Evolutionary conservation across 2,797 vertebrate genomes (phyloP).

Genomic region (Chaenodraco wilsoni): DNA sequence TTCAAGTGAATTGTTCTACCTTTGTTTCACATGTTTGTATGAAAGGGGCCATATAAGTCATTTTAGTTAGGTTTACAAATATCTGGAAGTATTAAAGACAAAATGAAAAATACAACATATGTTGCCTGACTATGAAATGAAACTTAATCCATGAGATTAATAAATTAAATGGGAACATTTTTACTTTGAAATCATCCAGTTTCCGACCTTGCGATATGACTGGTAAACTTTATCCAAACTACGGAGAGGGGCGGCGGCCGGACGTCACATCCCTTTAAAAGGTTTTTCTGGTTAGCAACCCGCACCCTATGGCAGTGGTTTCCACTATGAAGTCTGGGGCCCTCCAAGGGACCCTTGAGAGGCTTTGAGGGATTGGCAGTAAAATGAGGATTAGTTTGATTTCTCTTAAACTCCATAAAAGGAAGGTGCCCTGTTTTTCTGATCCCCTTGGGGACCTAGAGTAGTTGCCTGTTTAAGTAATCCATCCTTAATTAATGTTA

Average conservation of each 20-base stretch:
- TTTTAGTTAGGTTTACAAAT: no score
- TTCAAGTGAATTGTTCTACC: neutral
- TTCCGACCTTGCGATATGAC: neutral
- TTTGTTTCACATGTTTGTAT: no score
- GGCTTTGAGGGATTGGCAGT: neutral
- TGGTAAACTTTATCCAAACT: conserved; percentile 13
- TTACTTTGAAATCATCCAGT: conserved; percentile 30
- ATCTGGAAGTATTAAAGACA: neutral
- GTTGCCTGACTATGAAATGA: neutral
- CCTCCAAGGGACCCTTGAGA: neutral
- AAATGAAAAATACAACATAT: neutral
- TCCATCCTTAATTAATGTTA: neutral
- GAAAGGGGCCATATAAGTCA: no score
- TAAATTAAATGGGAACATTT: neutral
- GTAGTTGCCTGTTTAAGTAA: neutral
- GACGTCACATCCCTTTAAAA: conserved; percentile 61
- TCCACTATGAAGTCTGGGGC: neutral
- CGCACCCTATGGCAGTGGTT: neutral
- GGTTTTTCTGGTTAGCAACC: conserved; percentile 8
- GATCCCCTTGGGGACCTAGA: neutral
- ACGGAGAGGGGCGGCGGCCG: conserved; percentile 43
- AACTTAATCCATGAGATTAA: neutral
- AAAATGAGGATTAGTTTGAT: neutral
- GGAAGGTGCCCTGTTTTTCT: neutral
- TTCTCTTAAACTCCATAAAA: neutral